phyloP scores from a whole-genome alignment of 2,888 invertebrate genomes.

The Caenorhabditis panamensis region DNA sequence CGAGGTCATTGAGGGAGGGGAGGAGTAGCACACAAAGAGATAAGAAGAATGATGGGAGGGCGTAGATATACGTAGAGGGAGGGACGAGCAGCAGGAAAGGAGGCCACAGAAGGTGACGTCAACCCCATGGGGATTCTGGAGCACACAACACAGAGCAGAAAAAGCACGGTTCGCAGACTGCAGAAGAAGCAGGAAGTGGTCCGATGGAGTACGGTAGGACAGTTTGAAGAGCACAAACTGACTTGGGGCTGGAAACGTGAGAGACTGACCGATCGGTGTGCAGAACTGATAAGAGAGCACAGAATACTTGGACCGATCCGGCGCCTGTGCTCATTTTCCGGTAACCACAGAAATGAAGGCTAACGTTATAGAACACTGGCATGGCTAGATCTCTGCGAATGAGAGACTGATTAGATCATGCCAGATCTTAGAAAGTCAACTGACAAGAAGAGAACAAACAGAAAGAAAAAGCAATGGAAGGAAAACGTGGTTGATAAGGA shows the following conservation, averaged over 20 bases:
- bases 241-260: neutral
- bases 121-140: constrained; percentile 52
- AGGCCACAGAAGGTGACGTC: constrained; percentile 44
- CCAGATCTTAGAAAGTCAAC: constrained; percentile 10
- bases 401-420: neutral
- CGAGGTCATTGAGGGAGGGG: constrained; percentile 42
- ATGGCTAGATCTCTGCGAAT: no score
- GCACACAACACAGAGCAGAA: constrained; percentile 43
- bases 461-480: neutral
- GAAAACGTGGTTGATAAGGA: constrained; percentile 48
- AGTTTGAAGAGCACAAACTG: neutral
- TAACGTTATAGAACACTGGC: neutral
- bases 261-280: neutral
- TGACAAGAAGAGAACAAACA: neutral
- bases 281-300: constrained; percentile 10
- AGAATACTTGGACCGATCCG: neutral
- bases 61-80: constrained; percentile 26
- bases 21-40: constrained; percentile 19
- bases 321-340: neutral
- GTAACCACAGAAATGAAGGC: neutral
- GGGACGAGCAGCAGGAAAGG: constrained; percentile 21
- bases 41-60: constrained; percentile 52
- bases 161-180: constrained; percentile 6
- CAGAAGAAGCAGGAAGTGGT: constrained; percentile 12
- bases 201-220: constrained; percentile 38